Percentiles rank a stretch among this genome's conserved stretches.
Conservation (phyloP, 2,113 vertebrate genomes). For the Rostratula benghalensis region DNA sequence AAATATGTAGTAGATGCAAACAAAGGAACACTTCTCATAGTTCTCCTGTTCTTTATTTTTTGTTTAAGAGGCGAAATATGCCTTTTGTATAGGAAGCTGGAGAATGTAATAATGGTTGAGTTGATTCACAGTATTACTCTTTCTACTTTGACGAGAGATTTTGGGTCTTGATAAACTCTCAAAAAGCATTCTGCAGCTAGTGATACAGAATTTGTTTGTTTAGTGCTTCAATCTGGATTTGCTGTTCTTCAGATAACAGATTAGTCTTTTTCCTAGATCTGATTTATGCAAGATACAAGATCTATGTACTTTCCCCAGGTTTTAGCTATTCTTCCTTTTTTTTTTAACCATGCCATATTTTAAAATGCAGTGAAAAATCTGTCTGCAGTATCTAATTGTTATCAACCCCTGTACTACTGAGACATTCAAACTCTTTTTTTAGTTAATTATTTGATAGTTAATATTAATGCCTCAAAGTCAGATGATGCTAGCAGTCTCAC, state of each 20-base stretch:
- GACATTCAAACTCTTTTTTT: neutral
- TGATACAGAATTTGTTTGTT: neutral
- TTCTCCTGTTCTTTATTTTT: neutral
- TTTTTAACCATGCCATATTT: neutral
- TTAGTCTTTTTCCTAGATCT: neutral
- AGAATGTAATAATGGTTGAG: neutral
- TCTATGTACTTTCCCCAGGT: neutral
- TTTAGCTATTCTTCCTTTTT: neutral
- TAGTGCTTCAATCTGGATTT: neutral
- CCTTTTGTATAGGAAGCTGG: neutral
- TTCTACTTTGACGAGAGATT: neutral
- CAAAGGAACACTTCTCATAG: neutral
- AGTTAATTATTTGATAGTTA: neutral
- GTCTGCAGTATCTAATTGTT: neutral
- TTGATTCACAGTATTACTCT: no score
- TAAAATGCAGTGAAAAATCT: neutral
- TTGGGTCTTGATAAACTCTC: neutral
- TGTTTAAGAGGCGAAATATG: neutral
- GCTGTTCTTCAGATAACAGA: neutral
- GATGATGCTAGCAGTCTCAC: neutral
- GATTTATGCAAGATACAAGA: neutral
- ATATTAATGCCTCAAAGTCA: neutral
- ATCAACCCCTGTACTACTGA: accelerated
- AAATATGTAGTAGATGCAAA: neutral
- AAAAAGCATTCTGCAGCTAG: neutral